Base-by-base conservation (phyloP, 2,888 invertebrate species). In the Troilus luridus region DNA sequence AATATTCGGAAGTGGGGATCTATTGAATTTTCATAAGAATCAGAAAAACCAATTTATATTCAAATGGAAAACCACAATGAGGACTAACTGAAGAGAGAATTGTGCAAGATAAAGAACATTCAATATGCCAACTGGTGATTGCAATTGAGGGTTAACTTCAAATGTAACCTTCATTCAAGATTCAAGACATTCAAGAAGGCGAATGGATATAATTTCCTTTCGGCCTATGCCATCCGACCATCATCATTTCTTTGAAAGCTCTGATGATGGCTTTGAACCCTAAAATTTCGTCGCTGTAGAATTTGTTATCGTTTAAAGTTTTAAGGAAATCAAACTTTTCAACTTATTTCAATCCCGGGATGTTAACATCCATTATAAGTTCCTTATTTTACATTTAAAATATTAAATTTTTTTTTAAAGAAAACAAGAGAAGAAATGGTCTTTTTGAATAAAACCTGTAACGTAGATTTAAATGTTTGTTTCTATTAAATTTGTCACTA, bases 31-130 rank as follows among this genome's bases (percentile, higher is more conserved):
- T n/a, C n/a, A 64, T 9, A n/a, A 62, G 9, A 5, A 64, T 64
- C 64, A 9, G n/a, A n/a, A 64, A n/a, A n/a, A n/a, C n/a, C n/a
- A 64, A 64, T 64, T 64, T 64, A 67, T 77, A 77, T 77, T 77
- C 27, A 77, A 77, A 41, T 77, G 17, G 41, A 77, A 77, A 41
- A 41, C 41, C 1, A 17, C 8, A 0, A 8, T 27, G 10, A 27
- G 3, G 3, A 67, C 67, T 14, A 67, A 24, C 11, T 77, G 27
- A 77, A 77, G 41, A 77, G 41, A 27, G 72, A 77, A 77, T 41
- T 77, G 0, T 24, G 27, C 17, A 72, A 8, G 19, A 77, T 41
- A 3, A 19, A 19, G 19, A 7, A 3, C 1, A 77, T 41, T 24
- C 8, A 7, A 41, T 17, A 77, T 41, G 27, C 17, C 17, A 41